phyloP scores from a whole-genome alignment of 1,140 invertebrate species.

The Neodiprion virginianus region DNA sequence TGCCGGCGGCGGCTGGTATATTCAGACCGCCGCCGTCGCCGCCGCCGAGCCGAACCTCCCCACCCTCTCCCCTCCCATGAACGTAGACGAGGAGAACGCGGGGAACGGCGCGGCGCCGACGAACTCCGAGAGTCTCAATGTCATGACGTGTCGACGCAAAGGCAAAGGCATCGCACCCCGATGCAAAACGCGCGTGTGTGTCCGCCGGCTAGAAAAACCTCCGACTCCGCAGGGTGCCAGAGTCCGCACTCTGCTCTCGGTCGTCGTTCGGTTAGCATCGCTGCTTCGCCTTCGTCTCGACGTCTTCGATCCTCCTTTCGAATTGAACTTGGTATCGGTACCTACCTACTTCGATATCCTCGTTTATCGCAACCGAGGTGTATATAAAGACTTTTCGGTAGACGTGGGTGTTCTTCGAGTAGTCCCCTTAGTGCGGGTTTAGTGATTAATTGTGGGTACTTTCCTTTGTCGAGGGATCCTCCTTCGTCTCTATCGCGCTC shows the following conservation, averaged over 20 bases:
- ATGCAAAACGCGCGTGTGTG: not conserved
- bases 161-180: slow-evolving; percentile 9
- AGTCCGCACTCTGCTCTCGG: not conserved
- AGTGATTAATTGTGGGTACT: slow-evolving; percentile 5
- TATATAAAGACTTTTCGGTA: too few relatives aligned
- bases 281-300: not conserved
- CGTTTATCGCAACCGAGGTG: too few relatives aligned
- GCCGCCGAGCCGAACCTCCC: not conserved
- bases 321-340: too few relatives aligned
- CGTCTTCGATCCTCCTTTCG: too few relatives aligned
- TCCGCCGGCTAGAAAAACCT: not conserved
- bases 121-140: slow-evolving; percentile 28
- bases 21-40: not conserved
- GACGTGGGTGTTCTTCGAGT: not conserved
- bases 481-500: not conserved
- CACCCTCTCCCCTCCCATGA: slow-evolving; percentile 10
- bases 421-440: not conserved
- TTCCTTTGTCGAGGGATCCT: not conserved
- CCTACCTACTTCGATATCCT: too few relatives aligned
- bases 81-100: slow-evolving; percentile 23
- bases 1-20: not conserved
- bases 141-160: slow-evolving; percentile 29
- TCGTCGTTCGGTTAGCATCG: not conserved
- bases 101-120: not conserved
- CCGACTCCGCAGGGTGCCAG: too few relatives aligned